Evolutionary conservation across 2,888 invertebrate genomes (phyloP).

Genomic region (Apomyelois bistriatella): DNA sequence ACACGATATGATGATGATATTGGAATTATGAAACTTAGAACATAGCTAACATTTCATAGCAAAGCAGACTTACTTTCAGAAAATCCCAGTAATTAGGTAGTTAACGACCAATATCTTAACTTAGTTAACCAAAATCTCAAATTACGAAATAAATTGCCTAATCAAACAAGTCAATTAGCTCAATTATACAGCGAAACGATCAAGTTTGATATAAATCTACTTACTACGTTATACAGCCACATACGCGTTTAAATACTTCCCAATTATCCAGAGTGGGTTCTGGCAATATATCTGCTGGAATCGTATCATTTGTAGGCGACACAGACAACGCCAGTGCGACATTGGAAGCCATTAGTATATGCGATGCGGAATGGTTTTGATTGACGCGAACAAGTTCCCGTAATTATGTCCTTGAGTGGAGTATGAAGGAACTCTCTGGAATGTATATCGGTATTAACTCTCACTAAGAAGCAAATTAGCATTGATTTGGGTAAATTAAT

Average conservation of each 20-base stretch:
- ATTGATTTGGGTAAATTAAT: constrained; percentile 13
- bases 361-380: constrained; percentile 35
- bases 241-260: constrained; percentile 12
- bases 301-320: constrained; percentile 15
- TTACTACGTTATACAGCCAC: not conserved
- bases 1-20: too few relatives aligned
- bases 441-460: not conserved
- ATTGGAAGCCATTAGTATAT: constrained; percentile 35
- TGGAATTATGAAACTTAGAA: too few relatives aligned
- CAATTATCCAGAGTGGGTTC: constrained; percentile 17
- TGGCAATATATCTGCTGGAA: constrained; percentile 11
- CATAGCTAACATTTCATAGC: too few relatives aligned
- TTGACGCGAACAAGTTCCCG: constrained; percentile 53
- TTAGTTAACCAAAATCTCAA: not conserved
- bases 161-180: not conserved
- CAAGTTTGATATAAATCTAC: not conserved
- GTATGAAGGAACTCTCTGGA: constrained; percentile 29
- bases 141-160: not conserved
- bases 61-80: too few relatives aligned
- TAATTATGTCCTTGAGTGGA: constrained; percentile 56
- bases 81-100: too few relatives aligned
- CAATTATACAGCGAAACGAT: not conserved
- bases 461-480: constrained; percentile 5
- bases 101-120: too few relatives aligned
- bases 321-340: constrained; percentile 20